phyloP scores from a whole-genome alignment of 2,888 invertebrate genomes.

The Latrodectus hesperus region DNA sequence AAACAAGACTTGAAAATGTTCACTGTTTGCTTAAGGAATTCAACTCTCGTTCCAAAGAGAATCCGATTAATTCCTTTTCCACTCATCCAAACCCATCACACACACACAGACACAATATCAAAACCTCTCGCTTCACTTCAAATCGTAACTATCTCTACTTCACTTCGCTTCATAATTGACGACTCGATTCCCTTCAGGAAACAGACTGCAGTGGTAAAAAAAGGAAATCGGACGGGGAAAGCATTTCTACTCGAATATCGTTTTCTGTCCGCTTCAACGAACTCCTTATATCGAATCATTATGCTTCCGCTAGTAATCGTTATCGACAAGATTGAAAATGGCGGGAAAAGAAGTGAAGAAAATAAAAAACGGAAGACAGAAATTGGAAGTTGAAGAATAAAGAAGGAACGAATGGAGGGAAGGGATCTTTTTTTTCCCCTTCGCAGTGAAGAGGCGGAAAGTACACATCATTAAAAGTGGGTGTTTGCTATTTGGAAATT shows the following conservation, averaged over 20 bases:
- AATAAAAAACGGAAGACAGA: not conserved
- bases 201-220: not conserved
- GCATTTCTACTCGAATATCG: not conserved
- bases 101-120: not conserved
- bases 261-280: constrained; percentile 35
- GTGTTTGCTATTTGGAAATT: constrained; percentile 56
- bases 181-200: constrained; percentile 18
- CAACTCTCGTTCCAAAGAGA: not conserved
- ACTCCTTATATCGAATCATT: constrained; percentile 48
- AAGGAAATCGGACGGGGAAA: not conserved
- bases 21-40: not conserved
- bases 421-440: not conserved
- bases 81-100: constrained; percentile 1
- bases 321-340: constrained; percentile 36
- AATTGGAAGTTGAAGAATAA: not conserved
- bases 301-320: constrained; percentile 49
- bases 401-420: not conserved
- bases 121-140: constrained; percentile 5
- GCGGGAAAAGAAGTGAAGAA: constrained; percentile 2
- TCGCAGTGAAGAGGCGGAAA: constrained; percentile 26
- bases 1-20: not conserved
- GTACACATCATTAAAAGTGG: constrained; percentile 64
- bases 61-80: constrained; percentile 3
- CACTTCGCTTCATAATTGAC: constrained; percentile 46
- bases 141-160: constrained; percentile 27